phyloP scores from a whole-genome alignment of 2,113 vertebrate species.

The Merops nubicus region DNA sequence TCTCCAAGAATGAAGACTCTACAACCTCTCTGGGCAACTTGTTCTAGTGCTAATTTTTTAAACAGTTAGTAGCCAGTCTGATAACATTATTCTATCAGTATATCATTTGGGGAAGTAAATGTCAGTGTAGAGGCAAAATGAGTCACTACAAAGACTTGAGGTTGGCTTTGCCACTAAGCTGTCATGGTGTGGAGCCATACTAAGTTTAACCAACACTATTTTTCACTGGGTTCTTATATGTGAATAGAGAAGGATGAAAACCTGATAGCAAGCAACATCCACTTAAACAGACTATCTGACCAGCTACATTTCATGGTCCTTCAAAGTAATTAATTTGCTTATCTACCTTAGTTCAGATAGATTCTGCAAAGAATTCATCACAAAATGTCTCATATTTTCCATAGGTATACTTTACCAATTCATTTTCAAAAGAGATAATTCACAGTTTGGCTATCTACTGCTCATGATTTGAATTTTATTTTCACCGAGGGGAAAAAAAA shows the following conservation, averaged over 20 bases:
- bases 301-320: background rate
- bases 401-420: background rate
- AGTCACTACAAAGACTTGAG: background rate
- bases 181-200: background rate
- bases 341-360: background rate
- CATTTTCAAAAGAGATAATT: background rate
- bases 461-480: background rate
- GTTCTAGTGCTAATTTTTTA: background rate
- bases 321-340: background rate
- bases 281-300: background rate
- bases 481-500: background rate
- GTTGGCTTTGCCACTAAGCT: background rate
- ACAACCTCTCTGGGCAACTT: background rate
- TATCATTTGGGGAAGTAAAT: background rate
- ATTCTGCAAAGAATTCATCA: background rate
- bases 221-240: background rate
- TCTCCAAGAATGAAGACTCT: background rate
- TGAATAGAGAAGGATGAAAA: background rate
- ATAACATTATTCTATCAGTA: background rate
- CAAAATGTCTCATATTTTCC: background rate
- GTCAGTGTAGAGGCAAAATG: background rate
- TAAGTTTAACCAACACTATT: background rate
- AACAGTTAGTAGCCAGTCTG: background rate
- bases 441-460: background rate
- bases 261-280: background rate